phyloP scores from a whole-genome alignment of 1,140 invertebrate genomes.

The Dendrolimus punctatus region DNA sequence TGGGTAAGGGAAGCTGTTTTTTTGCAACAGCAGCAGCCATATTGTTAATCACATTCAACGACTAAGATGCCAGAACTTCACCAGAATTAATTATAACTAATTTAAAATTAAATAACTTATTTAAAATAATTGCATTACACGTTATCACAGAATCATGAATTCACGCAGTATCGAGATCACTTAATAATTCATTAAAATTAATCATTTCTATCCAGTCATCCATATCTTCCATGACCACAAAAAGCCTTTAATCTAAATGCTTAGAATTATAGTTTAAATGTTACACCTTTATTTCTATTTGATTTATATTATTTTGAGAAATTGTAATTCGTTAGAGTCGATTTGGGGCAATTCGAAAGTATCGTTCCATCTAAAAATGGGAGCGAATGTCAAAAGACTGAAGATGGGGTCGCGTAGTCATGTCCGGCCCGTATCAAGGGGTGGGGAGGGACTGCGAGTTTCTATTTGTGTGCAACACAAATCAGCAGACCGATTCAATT shows the following conservation, averaged over 20 bases:
- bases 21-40: slow-evolving; percentile 57
- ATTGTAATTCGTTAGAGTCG: slow-evolving; percentile 27
- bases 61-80: slow-evolving; percentile 35
- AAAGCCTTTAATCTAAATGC: slow-evolving; percentile 31
- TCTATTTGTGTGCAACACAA: slow-evolving; percentile 69
- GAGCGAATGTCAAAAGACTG: slow-evolving; percentile 68
- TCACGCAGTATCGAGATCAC: slow-evolving; percentile 9
- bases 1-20: slow-evolving; percentile 18
- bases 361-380: slow-evolving; percentile 66
- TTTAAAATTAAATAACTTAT: slow-evolving; percentile 12
- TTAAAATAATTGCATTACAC: slow-evolving; percentile 14
- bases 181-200: slow-evolving; percentile 1
- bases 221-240: slow-evolving; percentile 15
- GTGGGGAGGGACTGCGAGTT: slow-evolving; percentile 36
- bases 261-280: slow-evolving; percentile 25
- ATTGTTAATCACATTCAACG: slow-evolving; percentile 33
- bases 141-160: slow-evolving; percentile 37
- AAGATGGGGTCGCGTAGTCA: slow-evolving; percentile 45
- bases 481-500: slow-evolving; percentile 70
- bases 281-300: slow-evolving; percentile 28
- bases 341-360: slow-evolving; percentile 43
- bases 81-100: slow-evolving; percentile 32
- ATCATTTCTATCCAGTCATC: slow-evolving; percentile 6
- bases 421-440: slow-evolving; percentile 28
- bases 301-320: slow-evolving; percentile 13